Conservation (phyloP, 2,888 invertebrate species). For the Luffia ferchaultella region DNA sequence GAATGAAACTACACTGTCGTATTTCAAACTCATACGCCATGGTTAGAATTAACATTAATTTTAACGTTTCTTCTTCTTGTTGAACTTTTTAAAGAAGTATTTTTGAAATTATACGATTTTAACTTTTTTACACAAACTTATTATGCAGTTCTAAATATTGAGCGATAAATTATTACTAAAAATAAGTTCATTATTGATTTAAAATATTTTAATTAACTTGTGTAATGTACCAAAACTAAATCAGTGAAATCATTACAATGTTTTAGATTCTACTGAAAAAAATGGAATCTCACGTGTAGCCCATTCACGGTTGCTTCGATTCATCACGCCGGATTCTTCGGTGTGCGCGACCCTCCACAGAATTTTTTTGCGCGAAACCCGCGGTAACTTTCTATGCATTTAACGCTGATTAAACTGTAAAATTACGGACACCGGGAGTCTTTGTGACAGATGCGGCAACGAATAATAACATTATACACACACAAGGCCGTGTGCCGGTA, state of each 20-base stretch:
- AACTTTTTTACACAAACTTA: no score
- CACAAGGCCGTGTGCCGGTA: slow-evolving; percentile 23
- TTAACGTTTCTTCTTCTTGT: not conserved
- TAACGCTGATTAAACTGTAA: slow-evolving; percentile 68
- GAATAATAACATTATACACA: slow-evolving; percentile 61
- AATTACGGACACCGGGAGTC: slow-evolving; percentile 56
- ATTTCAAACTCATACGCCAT: not conserved
- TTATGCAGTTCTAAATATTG: no score
- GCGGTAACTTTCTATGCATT: slow-evolving; percentile 56
- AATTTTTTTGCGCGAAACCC: slow-evolving; percentile 29
- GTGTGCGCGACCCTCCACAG: slow-evolving; percentile 28
- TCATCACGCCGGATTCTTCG: slow-evolving; percentile 46
- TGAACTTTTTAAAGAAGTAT: not conserved
- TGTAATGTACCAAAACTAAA: no score
- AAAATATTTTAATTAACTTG: no score
- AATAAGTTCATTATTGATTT: no score
- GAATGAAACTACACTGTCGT: slow-evolving; percentile 25
- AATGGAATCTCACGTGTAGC: slow-evolving; percentile 20
- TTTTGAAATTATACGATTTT: not conserved
- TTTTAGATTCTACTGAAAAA: not conserved
- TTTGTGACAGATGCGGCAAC: slow-evolving; percentile 61
- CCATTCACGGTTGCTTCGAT: slow-evolving; percentile 46
- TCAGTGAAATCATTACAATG: not conserved
- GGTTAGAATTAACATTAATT: not conserved
- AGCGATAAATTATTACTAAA: no score